Conservation (phyloP, 2,888 invertebrate genomes). For the Temnothorax rugatulus region DNA sequence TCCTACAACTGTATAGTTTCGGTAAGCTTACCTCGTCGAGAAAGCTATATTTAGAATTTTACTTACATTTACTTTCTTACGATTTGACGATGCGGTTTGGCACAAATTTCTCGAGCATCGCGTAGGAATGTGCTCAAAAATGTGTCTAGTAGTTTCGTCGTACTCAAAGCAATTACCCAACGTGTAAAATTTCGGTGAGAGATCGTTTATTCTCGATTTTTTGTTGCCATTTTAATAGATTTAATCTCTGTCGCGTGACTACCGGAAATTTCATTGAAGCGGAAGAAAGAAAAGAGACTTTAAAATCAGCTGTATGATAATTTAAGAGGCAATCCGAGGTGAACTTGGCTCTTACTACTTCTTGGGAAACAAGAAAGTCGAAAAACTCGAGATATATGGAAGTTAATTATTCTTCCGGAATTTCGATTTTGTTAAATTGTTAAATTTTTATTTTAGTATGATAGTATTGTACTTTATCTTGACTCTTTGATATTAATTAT, state of each 20-base stretch:
- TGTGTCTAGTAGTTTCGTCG: constrained; percentile 29
- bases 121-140: constrained; percentile 10
- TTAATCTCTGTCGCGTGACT: constrained; percentile 69
- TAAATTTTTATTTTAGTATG: background rate
- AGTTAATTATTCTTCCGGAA: background rate
- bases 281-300: constrained; percentile 24
- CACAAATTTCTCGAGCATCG: constrained; percentile 21
- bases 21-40: background rate
- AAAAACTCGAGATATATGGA: background rate
- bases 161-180: constrained; percentile 37
- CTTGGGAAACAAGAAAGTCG: background rate
- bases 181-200: constrained; percentile 49
- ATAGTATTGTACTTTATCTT: background rate
- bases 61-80: constrained; percentile 22
- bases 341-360: constrained; percentile 16
- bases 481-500: background rate
- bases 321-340: constrained; percentile 16
- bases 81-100: background rate
- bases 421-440: background rate
- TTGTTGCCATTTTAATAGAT: constrained; percentile 49
- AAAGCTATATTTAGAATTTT: constrained; percentile 32
- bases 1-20: background rate
- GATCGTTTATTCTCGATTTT: constrained; percentile 29
- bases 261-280: constrained; percentile 60
- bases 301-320: constrained; percentile 37